Evolutionary conservation across 2,797 vertebrate genomes (phyloP).

Genomic region (Enoplosus armatus): DNA sequence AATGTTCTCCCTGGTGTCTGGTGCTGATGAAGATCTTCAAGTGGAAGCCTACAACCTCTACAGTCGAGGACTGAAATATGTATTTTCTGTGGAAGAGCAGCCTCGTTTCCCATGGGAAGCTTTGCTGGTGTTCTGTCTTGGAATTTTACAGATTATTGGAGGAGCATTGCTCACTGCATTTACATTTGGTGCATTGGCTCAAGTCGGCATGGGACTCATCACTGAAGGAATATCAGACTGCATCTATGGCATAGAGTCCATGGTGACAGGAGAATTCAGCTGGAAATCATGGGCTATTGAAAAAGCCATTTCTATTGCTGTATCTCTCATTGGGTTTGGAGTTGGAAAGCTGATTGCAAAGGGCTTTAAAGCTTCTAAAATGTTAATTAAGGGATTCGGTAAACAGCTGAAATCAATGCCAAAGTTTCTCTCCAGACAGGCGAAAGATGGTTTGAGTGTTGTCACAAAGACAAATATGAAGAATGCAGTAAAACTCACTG

Average conservation of each 20-base stretch:
- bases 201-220: constrained; percentile 32
- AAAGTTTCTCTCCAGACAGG: too few species aligned
- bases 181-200: constrained; percentile 29
- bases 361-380: constrained; percentile 27
- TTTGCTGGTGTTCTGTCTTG: constrained; percentile 19
- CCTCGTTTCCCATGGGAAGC: too few species aligned
- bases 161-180: constrained; percentile 14
- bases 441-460: too few species aligned
- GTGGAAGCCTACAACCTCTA: too few species aligned
- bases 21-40: too few species aligned
- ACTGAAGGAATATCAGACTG: constrained; percentile 36
- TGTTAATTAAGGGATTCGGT: not conserved
- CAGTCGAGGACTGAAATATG: too few species aligned
- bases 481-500: too few species aligned
- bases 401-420: constrained; percentile 39
- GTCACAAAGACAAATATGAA: too few species aligned
- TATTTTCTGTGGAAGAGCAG: too few species aligned
- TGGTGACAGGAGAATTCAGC: constrained; percentile 58
- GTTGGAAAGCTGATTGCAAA: not conserved
- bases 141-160: constrained; percentile 38
- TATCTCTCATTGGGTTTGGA: constrained; percentile 19
- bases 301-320: constrained; percentile 27
- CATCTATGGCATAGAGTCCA: constrained; percentile 24
- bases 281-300: constrained; percentile 48
- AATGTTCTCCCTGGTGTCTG: too few species aligned